Conservation (phyloP, 2,888 invertebrate genomes). For the Apamea crenata region DNA sequence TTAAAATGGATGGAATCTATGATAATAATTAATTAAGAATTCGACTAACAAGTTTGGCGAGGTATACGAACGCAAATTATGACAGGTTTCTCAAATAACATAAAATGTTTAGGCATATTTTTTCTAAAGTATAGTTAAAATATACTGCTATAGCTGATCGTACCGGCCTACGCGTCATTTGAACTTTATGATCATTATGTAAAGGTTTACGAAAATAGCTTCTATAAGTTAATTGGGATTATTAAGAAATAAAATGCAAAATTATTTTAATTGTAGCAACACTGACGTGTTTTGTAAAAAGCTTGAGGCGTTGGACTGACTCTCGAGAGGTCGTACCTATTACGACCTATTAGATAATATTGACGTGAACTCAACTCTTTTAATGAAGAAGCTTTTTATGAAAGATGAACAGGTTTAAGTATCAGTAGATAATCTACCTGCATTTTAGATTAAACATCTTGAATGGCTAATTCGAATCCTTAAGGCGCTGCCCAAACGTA, state of each 20-base stretch:
- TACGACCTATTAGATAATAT: not conserved
- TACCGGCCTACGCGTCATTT: not conserved
- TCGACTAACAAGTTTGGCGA: conserved; percentile 15
- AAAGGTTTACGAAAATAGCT: not conserved
- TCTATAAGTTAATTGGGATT: not conserved
- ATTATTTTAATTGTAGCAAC: conserved; percentile 25
- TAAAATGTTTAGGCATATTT: not conserved
- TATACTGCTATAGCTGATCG: conserved; percentile 7
- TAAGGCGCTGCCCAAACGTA: not conserved
- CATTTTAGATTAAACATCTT: not conserved
- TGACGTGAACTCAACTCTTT: not conserved
- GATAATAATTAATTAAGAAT: not conserved
- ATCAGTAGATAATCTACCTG: not conserved
- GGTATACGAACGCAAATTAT: conserved; percentile 4
- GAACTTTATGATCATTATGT: not conserved
- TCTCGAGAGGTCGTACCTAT: not conserved
- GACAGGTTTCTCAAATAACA: conserved; percentile 11
- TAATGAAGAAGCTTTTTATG: not conserved
- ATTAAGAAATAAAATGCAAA: conserved; percentile 13
- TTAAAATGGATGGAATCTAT: not conserved
- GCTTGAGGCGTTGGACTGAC: not conserved
- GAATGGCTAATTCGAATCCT: not conserved
- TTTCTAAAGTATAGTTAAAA: not conserved
- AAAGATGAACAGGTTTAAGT: not conserved
- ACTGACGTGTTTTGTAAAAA: not conserved